Evolutionary conservation across 2,888 invertebrate genomes (phyloP), one percentile per base, ranked within the genome.

Genomic region (Chrysina gloriosa): DNA sequence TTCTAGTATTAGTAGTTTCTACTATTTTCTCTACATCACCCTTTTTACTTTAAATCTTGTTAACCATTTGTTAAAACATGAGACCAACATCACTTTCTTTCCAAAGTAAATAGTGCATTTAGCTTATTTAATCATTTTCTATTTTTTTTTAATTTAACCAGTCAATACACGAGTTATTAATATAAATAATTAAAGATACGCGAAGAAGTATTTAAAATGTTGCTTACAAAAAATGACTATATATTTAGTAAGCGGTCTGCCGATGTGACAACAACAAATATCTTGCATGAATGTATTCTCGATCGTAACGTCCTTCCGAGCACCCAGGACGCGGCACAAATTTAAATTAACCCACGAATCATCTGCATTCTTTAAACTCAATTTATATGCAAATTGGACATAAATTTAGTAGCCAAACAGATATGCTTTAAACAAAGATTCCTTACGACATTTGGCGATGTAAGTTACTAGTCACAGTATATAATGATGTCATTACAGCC

Each of bases 311-410:
- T 42, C 16, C 29, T 42, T n/a, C 39, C 19, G 14, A 36, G 58
- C 42, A 42, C 27, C 42, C 58, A 42, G 14, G 23, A 36, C 27
- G 25, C 42, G 16, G 42, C 7, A 19, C 25, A 65, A 65, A 65
- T 67, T 67, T 58, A 67, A 67, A 58, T 58, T 48, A 67, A 36
- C 61, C 66, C 25, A 56, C 66, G 58, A 67, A 67, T 67, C 58
- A 67, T 67, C 58, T 58, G 61, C 48, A 67, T 58, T 58, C 66
- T 48, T 58, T 48, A 58, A 58, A 48, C 34, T 68, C 61, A 63
- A 68, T 68, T 68, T 68, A 63, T 63, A 68, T 68, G 63, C 68
- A 68, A 68, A 68, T 68, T 63, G 54, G 45, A 52, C 63, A 68
- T 63, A 63, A 68, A 63, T 63, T 63, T 52, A 45, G 48, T 29